A percentile compares a stretch with the other conserved stretches of the same genome.
phyloP scores from a whole-genome alignment of 2,888 invertebrate genomes.

The Punctoribates punctum region DNA sequence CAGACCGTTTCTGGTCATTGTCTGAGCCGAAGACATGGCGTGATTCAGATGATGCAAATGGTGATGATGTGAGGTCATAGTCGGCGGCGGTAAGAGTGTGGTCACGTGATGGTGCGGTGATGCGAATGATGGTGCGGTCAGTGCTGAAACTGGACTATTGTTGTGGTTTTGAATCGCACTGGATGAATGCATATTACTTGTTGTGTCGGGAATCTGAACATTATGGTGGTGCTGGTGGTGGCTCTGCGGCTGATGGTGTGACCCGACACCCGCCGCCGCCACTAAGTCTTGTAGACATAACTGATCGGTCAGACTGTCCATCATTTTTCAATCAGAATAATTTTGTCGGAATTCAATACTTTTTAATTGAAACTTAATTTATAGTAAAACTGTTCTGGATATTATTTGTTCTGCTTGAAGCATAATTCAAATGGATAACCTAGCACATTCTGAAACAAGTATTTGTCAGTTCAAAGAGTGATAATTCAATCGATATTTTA shows the following conservation, averaged over 20 bases:
- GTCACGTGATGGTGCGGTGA: constrained; percentile 32
- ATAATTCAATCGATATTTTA: too few species aligned
- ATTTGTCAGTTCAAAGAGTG: too few species aligned
- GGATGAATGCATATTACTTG: constrained; percentile 27
- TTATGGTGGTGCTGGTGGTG: constrained; percentile 7
- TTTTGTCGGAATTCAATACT: not conserved
- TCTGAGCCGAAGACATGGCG: constrained; percentile 11
- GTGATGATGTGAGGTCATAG: constrained; percentile 25
- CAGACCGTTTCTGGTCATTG: not conserved
- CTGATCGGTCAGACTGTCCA: constrained; percentile 52
- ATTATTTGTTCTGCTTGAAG: too few species aligned
- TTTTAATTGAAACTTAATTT: too few species aligned
- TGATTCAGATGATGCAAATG: constrained; percentile 32
- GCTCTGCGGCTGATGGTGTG: constrained; percentile 34
- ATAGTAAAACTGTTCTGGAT: too few species aligned
- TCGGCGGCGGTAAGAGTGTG: constrained; percentile 14
- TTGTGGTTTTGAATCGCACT: constrained; percentile 14
- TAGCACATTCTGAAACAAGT: too few species aligned
- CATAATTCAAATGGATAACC: too few species aligned
- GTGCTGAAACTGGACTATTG: constrained; percentile 28
- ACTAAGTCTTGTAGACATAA: constrained; percentile 51
- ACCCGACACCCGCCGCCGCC: constrained; percentile 47
- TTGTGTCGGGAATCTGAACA: constrained; percentile 24
- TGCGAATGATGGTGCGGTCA: constrained; percentile 17
- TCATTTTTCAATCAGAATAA: constrained; percentile 10